phyloP scores from a whole-genome alignment of 2,888 invertebrate genomes.

The Tetragonula carbonaria region DNA sequence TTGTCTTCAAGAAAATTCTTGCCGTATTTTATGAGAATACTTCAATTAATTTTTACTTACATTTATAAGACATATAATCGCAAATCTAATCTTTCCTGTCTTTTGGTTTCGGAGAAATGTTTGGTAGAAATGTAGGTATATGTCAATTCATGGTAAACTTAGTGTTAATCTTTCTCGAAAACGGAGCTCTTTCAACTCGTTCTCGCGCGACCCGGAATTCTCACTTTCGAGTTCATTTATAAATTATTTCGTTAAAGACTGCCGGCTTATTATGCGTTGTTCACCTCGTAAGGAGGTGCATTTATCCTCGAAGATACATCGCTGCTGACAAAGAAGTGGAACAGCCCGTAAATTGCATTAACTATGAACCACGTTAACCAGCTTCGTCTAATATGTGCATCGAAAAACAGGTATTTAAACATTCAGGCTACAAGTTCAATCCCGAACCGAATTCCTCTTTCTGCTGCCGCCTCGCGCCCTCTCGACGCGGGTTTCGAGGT shows the following conservation, averaged over 20 bases:
- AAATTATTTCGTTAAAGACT: conserved; percentile 16
- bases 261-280: not conserved
- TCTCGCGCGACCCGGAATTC: not conserved
- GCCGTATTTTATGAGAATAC: no score
- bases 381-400: not conserved
- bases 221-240: not conserved
- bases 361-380: not conserved
- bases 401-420: not conserved
- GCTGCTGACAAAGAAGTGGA: not conserved
- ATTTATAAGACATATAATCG: no score
- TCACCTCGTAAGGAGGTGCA: not conserved
- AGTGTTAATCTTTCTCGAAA: not conserved
- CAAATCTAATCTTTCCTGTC: no score
- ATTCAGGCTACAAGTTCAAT: not conserved
- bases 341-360: not conserved
- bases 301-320: not conserved
- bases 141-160: no score
- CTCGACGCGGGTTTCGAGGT: no score
- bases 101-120: no score
- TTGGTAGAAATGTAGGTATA: no score
- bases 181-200: not conserved
- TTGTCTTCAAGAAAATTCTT: no score
- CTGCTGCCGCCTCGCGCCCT: not conserved
- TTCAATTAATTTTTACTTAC: no score
- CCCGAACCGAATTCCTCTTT: not conserved